A percentile compares a stretch with the other conserved stretches of the same genome.
Conservation (phyloP, 2,797 vertebrate species). For the Falco peregrinus region DNA sequence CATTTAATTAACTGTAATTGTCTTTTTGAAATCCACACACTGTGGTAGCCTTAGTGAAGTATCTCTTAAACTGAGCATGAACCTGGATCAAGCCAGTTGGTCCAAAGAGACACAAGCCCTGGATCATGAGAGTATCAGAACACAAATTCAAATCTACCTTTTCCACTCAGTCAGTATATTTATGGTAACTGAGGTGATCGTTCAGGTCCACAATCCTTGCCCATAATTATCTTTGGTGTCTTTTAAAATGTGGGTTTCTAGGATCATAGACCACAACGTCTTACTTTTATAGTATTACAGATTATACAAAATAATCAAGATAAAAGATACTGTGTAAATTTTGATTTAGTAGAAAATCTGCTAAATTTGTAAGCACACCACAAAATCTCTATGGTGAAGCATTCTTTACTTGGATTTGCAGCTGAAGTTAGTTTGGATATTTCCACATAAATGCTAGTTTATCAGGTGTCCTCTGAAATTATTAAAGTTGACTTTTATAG, state of each 20-base stretch:
- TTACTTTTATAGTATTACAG: not conserved
- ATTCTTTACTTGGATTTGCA: not conserved
- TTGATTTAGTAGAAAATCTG: not conserved
- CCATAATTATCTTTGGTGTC: not conserved
- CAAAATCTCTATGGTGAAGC: not conserved
- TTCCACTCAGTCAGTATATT: not conserved
- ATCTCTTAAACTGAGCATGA: not conserved
- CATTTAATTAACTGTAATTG: not conserved
- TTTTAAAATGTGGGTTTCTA: not conserved
- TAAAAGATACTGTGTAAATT: not conserved
- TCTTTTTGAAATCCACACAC: not conserved
- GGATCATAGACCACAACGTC: not conserved
- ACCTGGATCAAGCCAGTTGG: not conserved
- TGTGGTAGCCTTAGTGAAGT: not conserved
- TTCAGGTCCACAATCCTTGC: not conserved
- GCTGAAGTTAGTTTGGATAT: not conserved
- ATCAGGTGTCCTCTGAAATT: not conserved
- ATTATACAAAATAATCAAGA: not conserved
- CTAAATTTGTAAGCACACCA: not conserved
- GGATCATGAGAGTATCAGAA: not conserved
- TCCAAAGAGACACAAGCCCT: not conserved
- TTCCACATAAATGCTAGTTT: not conserved
- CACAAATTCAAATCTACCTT: not conserved
- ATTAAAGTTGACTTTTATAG: not conserved
- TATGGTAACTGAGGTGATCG: not conserved